Evolutionary conservation across 2,797 vertebrate genomes (phyloP), one percentile per base, ranked within the genome.

Genomic region (Heterohyrax brucei): DNA sequence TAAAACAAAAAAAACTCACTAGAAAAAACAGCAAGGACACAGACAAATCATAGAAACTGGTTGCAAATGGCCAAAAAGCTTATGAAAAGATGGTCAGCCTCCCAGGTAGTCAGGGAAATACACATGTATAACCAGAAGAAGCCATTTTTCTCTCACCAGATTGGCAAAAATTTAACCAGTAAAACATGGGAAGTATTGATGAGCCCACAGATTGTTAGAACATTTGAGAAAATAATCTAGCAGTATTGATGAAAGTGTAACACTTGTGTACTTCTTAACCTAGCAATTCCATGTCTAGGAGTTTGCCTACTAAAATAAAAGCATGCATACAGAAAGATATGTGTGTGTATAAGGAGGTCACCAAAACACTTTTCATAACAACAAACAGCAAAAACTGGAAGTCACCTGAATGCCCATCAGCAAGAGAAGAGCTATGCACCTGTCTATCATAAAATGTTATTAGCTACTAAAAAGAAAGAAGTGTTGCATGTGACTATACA

Each of bases 21-120:
- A 64, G 62, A 83, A 93, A 94, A 62, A 83, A 39, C 7, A 30
- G 48, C 75, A 77, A 79, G 30, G 61, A 48, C 70, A 50, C 72
- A 80, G 50, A 86, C 7, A 66, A 3, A n/a, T 72, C 30, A 56
- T 19, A 53, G 84, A 83, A 46, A 44, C 5, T 46, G 78, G 39
- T 21, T 19, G 9, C 30, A 16, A 73, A 68, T 7, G 68, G 26
- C 78, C 78, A 46, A 76, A 76, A 87, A 7, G 16, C 87, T 53
- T 77, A 26, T 7, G 56, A 82, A 77, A 87, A 33, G 12, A 53
- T 14, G 24, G 4, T 73, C 2, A 33, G 4, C 44, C 3, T 72
- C 85, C 7, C 3, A 30, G 59, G 33, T 46, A 50, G 64, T 77
- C 68, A 39, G 68, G 82, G 73, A 66, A 83, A 72, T 1, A 0